Base-by-base conservation (phyloP, 2,888 invertebrate genomes). In the Lithophane semibrunnea region DNA sequence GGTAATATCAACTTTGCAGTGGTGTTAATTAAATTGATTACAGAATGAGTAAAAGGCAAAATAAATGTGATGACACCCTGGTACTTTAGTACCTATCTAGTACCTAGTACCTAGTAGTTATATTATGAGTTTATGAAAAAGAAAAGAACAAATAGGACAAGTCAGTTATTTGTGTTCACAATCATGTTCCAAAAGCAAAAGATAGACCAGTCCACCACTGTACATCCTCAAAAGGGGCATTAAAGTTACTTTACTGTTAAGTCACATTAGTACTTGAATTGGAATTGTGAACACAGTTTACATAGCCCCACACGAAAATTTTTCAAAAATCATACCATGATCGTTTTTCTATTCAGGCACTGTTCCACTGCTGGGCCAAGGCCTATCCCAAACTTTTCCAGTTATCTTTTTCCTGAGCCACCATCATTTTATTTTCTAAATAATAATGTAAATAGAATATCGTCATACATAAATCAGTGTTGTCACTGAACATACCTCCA, bases 401-500 rank as follows among this genome's bases (percentile, higher is more conserved):
- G 7, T 18, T 18, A 52, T 18, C 18, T 52, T 52, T 52, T 52
- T 18, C 52, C 52, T 52, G 18, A 52, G 52, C 18, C 18, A 52
- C 18, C 18, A 18, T 52, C 18, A 52, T 5, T 18, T 5, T 52
- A 52, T 49, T 49, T 49, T 49, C 13, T 49, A 13, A 47, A 47
- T 47, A 47, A 4, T 47, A 47, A 49, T 13, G 47, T 37, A 49
- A 4, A 49, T 49, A 49, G 10, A 54, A 54, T 54, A n/a, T n/a
- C 9, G 10, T 54, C 52, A 2, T 21, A 52, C 52, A n/a, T 24
- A 58, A 16, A 8, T 29, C 18, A 60, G 18, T 60, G 18, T 37
- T 18, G 18, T 61, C 37, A 61, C 18, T 61, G 8, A 21, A 67
- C 21, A 49, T 56, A 98, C 98, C 98, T 90, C 99, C 99, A 73